These are phyloP conservation scores for Agelas oroides DNA, from an alignment of 37 sponge, comb jelly and placozoan species.

Conservation along the genomic window DNA sequence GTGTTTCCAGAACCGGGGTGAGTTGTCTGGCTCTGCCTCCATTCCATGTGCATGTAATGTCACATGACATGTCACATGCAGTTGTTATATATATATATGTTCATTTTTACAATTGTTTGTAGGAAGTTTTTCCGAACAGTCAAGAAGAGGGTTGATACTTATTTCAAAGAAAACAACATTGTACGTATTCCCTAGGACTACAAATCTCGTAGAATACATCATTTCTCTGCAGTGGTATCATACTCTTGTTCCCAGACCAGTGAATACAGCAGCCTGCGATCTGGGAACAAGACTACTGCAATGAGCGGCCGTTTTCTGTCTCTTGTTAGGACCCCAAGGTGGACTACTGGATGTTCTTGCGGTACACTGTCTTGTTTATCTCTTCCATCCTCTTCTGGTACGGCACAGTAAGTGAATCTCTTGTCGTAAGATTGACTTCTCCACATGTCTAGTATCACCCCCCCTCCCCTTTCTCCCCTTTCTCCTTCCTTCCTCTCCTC, in stretches of 20 bases:
- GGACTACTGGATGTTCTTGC: slow-evolving; percentile 90
- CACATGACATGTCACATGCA: too few species aligned
- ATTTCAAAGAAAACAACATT: slow-evolving; percentile 92
- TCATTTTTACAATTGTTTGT: background rate
- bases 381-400: slow-evolving; percentile 47
- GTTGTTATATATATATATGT: too few species aligned
- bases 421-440: background rate
- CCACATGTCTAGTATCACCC: too few species aligned
- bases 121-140: slow-evolving; percentile 84
- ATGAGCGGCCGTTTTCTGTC: background rate
- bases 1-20: slow-evolving; percentile 90
- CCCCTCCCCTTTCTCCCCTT: background rate
- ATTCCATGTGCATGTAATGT: background rate
- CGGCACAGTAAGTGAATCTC: slow-evolving; percentile 50
- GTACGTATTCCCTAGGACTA: slow-evolving; percentile 40
- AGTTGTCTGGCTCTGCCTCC: background rate
- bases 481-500: background rate
- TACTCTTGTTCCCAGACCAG: too few species aligned
- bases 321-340: slow-evolving; percentile 79
- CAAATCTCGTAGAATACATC: background rate
- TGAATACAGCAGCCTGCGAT: too few species aligned
- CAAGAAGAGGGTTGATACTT: slow-evolving; percentile 75
- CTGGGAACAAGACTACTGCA: background rate
- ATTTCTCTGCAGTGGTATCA: too few species aligned
- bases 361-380: slow-evolving; percentile 73